Conservation (phyloP, 2,113 vertebrate species). For the Lepisosteus osseus region DNA sequence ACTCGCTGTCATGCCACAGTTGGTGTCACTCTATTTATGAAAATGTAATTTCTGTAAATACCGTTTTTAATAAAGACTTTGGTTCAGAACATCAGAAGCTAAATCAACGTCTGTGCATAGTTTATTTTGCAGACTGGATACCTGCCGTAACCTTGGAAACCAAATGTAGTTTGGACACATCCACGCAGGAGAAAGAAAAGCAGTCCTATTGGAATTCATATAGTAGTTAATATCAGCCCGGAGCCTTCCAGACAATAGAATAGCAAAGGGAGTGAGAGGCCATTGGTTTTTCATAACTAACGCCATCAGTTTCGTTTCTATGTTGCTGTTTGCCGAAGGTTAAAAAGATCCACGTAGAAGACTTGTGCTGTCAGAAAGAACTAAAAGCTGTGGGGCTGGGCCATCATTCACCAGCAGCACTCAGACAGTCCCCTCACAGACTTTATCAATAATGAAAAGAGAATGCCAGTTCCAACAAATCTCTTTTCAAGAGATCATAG, state of each 20-base stretch:
- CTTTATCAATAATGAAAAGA: constrained; percentile 9
- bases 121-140: too few relatives aligned
- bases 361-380: neutral
- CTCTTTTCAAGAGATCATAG: constrained; percentile 1
- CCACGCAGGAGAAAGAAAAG: neutral
- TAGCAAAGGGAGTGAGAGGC: neutral
- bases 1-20: too few relatives aligned
- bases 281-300: neutral
- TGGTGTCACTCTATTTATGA: too few relatives aligned
- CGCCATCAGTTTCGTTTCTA: neutral
- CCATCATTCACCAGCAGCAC: neutral
- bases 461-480: neutral
- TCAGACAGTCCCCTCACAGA: neutral
- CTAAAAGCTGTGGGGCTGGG: neutral
- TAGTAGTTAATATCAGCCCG: neutral
- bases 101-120: too few relatives aligned
- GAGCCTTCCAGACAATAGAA: neutral
- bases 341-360: neutral
- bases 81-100: too few relatives aligned
- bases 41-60: too few relatives aligned
- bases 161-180: neutral
- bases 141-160: constrained; percentile 3
- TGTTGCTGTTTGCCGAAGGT: neutral
- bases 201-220: neutral
- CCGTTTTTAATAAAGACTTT: too few relatives aligned